Base-by-base conservation (phyloP, 2,888 invertebrate species). In the Drosophila cyrtoloma region DNA sequence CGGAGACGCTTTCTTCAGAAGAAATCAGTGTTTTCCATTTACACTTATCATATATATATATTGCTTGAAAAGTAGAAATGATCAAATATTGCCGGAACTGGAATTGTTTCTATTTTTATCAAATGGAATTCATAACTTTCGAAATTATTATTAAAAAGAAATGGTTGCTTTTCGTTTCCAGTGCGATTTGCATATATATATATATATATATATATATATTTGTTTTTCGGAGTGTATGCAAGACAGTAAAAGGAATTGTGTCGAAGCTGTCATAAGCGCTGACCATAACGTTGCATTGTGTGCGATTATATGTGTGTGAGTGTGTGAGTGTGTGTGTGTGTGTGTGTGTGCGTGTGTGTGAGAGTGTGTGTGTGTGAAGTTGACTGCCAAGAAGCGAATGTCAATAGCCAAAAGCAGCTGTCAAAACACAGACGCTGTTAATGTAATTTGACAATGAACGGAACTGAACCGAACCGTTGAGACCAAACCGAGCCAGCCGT, bases 391-490 rank as follows among this genome's bases (percentile, higher is more conserved):
- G 71, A 58, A 77, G 75, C 79, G 71, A 84, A 86, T 86, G 84
- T 82, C 89, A 89, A 89, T 89, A 79, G 62, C 82, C 81, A 88
- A 76, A 79, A 85, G 77, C 86, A 88, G 81, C 88, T 89, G 90
- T 86, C 89, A 86, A 89, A 86, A 84, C 81, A 84, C 81, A 89
- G 87, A 89, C 72, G 75, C 79, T 84, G 89, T 76, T 89, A 84
- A 86, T 89, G 87, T 87, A 89, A 87, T 89, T 86, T 87, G 86
- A 87, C 86, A 86, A 84, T 89, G 85, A 87, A 82, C 74, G 80
- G 75, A 86, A 77, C 70, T 44, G 28, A 35, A 35, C 60, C 22
- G 51, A 47, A 82, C 72, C 82, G 75, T 81, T 73, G 76, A 80
- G 69, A 30, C 73, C 51, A 53, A 67, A 64, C 66, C 14, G 35